Evolutionary conservation across 2,113 vertebrate genomes (phyloP).

Genomic region (Crocuta crocuta): DNA sequence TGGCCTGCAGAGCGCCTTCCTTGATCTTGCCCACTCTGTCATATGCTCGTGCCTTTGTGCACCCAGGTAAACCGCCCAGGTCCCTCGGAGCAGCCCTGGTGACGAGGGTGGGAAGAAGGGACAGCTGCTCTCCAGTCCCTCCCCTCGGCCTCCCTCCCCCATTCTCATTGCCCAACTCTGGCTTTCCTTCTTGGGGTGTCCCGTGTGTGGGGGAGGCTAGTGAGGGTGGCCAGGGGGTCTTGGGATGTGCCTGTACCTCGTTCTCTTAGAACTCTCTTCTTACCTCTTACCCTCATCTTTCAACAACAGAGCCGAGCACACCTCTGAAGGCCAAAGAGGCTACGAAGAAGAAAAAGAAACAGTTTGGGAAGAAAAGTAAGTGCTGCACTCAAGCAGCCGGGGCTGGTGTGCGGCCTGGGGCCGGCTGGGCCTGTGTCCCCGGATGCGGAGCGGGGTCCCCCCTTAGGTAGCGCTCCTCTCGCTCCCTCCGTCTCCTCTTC

Average conservation of each 20-base stretch:
- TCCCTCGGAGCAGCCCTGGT: background rate
- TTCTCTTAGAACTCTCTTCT: constrained; percentile 48
- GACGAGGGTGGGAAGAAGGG: constrained; percentile 2
- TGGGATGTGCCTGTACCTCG: background rate
- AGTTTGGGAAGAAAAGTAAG: constrained; percentile 93
- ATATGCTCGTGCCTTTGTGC: constrained; percentile 15
- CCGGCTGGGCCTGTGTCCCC: background rate
- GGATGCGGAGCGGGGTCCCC: background rate
- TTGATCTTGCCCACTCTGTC: constrained; percentile 60
- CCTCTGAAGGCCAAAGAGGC: constrained; percentile 87
- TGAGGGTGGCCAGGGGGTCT: background rate
- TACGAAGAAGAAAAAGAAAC: constrained; percentile 90
- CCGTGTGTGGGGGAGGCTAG: background rate
- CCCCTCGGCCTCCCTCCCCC: background rate
- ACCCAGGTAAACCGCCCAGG: background rate
- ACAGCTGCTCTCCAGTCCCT: background rate
- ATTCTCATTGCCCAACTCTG: background rate
- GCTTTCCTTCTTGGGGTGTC: constrained; percentile 51
- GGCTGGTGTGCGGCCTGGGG: background rate
- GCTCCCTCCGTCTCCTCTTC: background rate
- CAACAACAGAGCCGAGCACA: constrained; percentile 85
- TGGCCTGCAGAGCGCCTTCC: constrained; percentile 50
- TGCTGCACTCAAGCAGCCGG: background rate
- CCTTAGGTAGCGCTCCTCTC: fast-evolving
- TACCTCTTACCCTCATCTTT: constrained; percentile 78